Evolutionary conservation across 2,797 vertebrate species (phyloP).

Genomic region (Paguma larvata): DNA sequence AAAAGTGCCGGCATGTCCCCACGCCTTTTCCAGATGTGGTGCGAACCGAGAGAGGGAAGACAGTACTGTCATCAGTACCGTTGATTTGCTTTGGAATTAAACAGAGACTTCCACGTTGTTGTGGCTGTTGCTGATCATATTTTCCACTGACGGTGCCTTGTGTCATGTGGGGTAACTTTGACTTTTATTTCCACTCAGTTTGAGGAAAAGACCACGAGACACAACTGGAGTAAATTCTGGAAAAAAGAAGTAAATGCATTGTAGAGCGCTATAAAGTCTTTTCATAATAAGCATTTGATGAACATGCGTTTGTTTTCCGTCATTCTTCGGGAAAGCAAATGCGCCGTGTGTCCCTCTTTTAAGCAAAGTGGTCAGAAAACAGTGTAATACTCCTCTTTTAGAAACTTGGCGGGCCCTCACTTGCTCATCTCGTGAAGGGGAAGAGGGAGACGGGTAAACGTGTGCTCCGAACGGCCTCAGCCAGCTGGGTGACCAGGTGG

Average conservation of each 20-base stretch:
- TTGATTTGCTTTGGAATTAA: background rate
- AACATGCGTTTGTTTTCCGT: background rate
- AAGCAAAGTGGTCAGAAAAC: background rate
- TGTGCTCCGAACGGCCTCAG: background rate
- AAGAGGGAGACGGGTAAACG: rapidly evolving
- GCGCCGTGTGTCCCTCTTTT: background rate
- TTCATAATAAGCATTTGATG: background rate
- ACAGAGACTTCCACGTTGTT: background rate
- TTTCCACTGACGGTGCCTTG: conserved; percentile 18
- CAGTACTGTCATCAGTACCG: background rate
- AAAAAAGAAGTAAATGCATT: background rate
- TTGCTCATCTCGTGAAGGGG: background rate
- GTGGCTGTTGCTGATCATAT: background rate
- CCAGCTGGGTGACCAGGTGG: background rate
- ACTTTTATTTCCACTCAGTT: conserved; percentile 38
- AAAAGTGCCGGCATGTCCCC: background rate
- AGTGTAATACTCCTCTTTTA: background rate
- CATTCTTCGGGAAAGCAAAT: background rate
- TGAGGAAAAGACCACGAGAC: conserved; percentile 45
- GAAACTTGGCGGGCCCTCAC: background rate
- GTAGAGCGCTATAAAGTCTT: background rate
- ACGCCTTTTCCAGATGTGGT: background rate
- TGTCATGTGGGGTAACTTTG: background rate
- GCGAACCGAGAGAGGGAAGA: background rate
- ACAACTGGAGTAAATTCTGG: conserved; percentile 28